Percentiles rank a stretch among this genome's conserved stretches.
These are phyloP conservation scores for Leptobrachium leishanense DNA, from an alignment of 2,113 vertebrate species.

Conservation along the genomic window DNA sequence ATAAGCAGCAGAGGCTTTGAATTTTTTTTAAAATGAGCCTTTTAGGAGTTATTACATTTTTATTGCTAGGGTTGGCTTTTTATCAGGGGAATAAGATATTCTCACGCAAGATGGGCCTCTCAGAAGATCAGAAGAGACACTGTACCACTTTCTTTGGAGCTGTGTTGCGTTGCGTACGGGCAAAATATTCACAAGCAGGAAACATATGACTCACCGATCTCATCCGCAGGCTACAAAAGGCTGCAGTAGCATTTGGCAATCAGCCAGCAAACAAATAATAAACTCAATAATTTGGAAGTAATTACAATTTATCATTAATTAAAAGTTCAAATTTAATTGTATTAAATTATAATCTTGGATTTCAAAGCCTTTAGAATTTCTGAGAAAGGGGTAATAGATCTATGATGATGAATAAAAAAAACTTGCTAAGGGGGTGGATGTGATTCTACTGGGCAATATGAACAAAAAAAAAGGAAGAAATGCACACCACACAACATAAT, in stretches of 20 bases:
- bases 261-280: neutral
- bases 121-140: neutral
- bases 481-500: too few species aligned
- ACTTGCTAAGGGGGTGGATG: too few species aligned
- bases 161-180: neutral
- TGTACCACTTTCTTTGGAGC: too few species aligned
- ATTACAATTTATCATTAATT: neutral
- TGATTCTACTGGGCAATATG: too few species aligned
- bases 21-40: slow-evolving; percentile 7
- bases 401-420: neutral
- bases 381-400: neutral
- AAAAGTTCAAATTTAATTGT: neutral
- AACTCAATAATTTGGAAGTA: neutral
- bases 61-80: neutral
- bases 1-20: neutral
- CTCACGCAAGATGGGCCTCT: neutral
- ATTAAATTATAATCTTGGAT: neutral
- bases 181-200: neutral
- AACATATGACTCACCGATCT: neutral
- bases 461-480: too few species aligned
- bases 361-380: neutral
- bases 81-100: slow-evolving; percentile 14
- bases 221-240: neutral
- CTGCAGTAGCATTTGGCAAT: neutral
- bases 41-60: slow-evolving; percentile 10